phyloP scores from a whole-genome alignment of 1,140 invertebrate species.

The Drosophila pseudoananassae region DNA sequence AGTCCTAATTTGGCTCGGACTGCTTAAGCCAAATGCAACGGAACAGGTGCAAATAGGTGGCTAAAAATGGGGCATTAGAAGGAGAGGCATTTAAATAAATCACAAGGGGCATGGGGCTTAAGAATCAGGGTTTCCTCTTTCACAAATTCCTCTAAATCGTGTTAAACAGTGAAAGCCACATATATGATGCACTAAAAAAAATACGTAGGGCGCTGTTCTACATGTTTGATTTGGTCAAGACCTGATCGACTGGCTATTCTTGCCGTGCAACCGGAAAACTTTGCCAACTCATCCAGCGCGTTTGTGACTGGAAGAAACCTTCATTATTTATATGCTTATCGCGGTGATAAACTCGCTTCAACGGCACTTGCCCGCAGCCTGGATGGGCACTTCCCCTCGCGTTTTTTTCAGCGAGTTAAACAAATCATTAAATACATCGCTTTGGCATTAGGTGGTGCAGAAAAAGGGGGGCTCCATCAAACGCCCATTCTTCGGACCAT shows the following conservation, averaged over 20 bases:
- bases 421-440: constrained; percentile 66
- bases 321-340: constrained; percentile 55
- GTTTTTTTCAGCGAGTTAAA: constrained; percentile 21
- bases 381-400: constrained; percentile 32
- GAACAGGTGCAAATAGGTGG: constrained; percentile 41
- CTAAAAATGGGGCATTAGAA: constrained; percentile 6
- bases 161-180: constrained; percentile 9
- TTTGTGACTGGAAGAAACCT: constrained; percentile 38
- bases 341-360: constrained; percentile 46
- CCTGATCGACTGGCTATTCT: constrained; percentile 6
- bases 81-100: constrained; percentile 15
- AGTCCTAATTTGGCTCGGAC: constrained; percentile 66
- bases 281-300: constrained; percentile 50
- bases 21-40: constrained; percentile 47
- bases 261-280: constrained; percentile 31
- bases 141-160: constrained; percentile 1
- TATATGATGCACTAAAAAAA: constrained; percentile 4
- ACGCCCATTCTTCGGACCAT: constrained; percentile 35
- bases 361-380: constrained; percentile 41
- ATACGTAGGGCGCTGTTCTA: not conserved
- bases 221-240: constrained; percentile 8
- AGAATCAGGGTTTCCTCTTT: constrained; percentile 14
- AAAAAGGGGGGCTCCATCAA: constrained; percentile 21
- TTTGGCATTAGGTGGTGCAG: constrained; percentile 12
- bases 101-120: not conserved